These are phyloP conservation scores for Darevskia nairensis DNA, from an alignment of 2,797 vertebrate genomes.

Conservation along the genomic window DNA sequence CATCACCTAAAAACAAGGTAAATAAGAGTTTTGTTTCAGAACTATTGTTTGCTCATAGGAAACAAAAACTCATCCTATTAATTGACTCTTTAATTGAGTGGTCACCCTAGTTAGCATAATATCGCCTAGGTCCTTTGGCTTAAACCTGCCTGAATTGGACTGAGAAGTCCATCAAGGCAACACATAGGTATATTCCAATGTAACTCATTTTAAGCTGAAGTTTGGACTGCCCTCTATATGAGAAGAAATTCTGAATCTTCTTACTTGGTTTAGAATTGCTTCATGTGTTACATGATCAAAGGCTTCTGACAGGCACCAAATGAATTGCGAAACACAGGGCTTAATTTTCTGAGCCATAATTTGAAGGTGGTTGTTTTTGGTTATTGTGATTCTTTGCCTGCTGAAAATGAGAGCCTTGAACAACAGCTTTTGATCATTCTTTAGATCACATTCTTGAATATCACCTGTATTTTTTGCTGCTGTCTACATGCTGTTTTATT, in stretches of 20 bases:
- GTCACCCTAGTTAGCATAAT: neutral
- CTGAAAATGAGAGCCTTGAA: constrained; percentile 69
- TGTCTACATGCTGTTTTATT: constrained; percentile 66
- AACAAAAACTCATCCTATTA: no score
- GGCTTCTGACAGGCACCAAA: constrained; percentile 67
- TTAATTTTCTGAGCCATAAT: constrained; percentile 72
- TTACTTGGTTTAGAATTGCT: constrained; percentile 55
- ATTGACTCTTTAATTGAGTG: neutral
- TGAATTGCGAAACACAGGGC: constrained; percentile 71
- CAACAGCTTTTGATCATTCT: constrained; percentile 70
- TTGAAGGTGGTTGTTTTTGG: neutral
- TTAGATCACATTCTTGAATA: constrained; percentile 66
- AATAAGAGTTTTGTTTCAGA: no score
- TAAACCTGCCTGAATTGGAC: neutral
- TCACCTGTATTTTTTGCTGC: constrained; percentile 71
- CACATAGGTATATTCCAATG: neutral
- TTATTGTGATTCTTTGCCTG: constrained; percentile 66
- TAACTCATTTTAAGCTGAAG: constrained; percentile 34
- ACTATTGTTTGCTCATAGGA: no score
- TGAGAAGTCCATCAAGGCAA: neutral
- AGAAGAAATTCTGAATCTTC: constrained; percentile 22
- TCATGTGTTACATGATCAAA: constrained; percentile 57
- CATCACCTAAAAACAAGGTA: no score
- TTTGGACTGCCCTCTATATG: constrained; percentile 37
- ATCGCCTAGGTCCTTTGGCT: neutral